phyloP scores from a whole-genome alignment of 2,888 invertebrate genomes.

The Argyresthia albistria region DNA sequence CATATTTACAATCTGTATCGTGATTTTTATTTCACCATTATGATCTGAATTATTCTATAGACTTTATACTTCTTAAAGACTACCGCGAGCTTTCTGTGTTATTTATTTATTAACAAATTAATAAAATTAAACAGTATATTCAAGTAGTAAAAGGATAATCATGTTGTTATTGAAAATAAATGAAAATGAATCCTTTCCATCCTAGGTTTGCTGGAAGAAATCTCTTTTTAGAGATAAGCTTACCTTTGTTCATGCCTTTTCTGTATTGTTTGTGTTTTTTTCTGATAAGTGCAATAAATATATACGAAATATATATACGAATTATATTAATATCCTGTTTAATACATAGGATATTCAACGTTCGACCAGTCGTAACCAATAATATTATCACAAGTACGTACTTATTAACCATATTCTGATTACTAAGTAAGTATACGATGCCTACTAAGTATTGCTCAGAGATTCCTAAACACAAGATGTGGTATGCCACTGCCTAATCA shows the following conservation, averaged over 20 bases:
- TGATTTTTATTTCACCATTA: slow-evolving; percentile 41
- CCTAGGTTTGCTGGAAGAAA: too few species aligned
- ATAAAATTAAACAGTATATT: too few species aligned
- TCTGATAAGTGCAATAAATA: too few species aligned
- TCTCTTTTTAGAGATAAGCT: too few species aligned
- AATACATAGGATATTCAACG: too few species aligned
- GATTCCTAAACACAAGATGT: background rate
- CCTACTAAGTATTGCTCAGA: slow-evolving; percentile 3
- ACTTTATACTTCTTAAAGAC: background rate
- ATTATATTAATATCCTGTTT: too few species aligned
- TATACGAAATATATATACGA: too few species aligned
- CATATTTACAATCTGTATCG: slow-evolving; percentile 53
- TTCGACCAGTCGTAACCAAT: too few species aligned
- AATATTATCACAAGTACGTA: too few species aligned
- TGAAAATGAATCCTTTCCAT: background rate
- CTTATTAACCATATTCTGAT: background rate
- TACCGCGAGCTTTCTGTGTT: background rate
- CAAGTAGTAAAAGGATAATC: background rate
- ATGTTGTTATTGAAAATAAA: background rate
- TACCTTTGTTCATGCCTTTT: too few species aligned
- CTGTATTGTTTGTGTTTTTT: too few species aligned
- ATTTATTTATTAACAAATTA: too few species aligned
- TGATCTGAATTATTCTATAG: background rate
- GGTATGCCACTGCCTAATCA: background rate
- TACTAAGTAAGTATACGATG: background rate